Evolutionary conservation across 2,888 invertebrate species (phyloP), one percentile per base, ranked within the genome.

Genomic region (Dendrolimus houi): DNA sequence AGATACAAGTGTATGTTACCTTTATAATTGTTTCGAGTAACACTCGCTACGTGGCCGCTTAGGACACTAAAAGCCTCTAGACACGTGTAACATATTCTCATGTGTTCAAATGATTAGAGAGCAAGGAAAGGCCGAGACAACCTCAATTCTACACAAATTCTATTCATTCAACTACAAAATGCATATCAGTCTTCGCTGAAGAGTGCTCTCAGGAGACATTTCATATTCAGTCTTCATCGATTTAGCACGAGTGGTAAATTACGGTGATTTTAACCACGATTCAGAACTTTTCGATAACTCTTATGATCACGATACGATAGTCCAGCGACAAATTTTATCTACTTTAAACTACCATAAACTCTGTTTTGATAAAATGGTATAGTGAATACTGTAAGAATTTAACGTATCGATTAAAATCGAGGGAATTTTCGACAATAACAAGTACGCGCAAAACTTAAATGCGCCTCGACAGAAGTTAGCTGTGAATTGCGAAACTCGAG

Each of bases 101-200:
- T 74, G 68, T 79, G 85, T 85, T 83, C 84, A 83, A 85, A 85
- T 76, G 70, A 71, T 67, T 68, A 85, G 83, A 85, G 84, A 86
- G 86, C 84, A 80, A 85, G 83, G 79, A 74, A 81, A 81, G 85
- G 85, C 84, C 80, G 69, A 73, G 65, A 65, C 67, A 65, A 73
- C 70, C 68, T 70, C 67, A 69, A 71, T 64, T 63, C 62, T 62
- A 59, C 64, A 68, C 64, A 72, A 69, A 68, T 79, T 75, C 77
- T 83, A 83, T 75, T 75, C 77, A 70, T 68, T 74, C 76, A 77
- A 79, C 75, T 75, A 77, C 70, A 81, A 88, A 87, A 89, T 89
- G 89, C 89, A 80, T 61, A 62, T 79, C 83, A 77, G 85, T 81
- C 85, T 79, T 70, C 68, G 69, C 81, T 78, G 79, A 78, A 71